These are phyloP conservation scores for Apotomis turbidana DNA, from an alignment of 2,888 invertebrate species.

Conservation along the genomic window DNA sequence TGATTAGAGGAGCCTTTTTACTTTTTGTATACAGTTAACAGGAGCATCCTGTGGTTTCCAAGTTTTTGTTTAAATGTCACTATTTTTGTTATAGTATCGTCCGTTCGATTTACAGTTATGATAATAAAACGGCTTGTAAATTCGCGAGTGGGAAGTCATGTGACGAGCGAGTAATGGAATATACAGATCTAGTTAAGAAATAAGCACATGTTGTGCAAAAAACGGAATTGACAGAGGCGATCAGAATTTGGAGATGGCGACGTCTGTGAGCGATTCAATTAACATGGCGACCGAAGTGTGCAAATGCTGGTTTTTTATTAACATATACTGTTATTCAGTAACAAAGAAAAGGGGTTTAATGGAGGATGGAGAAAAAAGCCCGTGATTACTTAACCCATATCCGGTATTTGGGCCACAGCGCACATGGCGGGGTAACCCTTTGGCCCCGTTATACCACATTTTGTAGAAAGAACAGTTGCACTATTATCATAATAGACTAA, in stretches of 20 bases:
- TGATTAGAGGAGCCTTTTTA: conserved; percentile 56
- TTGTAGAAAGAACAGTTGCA: conserved; percentile 74
- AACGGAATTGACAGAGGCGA: conserved; percentile 50
- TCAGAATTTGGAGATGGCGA: conserved; percentile 57
- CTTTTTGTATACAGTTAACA: conserved; percentile 56
- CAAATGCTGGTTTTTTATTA: conserved; percentile 67
- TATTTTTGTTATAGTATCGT: conserved; percentile 22
- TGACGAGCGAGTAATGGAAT: conserved; percentile 40
- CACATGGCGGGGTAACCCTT: conserved; percentile 81
- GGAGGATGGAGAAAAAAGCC: conserved; percentile 70
- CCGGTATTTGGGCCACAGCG: conserved; percentile 66
- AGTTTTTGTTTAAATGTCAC: conserved; percentile 40
- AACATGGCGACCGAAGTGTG: conserved; percentile 68
- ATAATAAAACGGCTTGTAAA: conserved; percentile 22
- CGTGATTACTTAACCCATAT: conserved; percentile 83
- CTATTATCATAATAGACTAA: conserved; percentile 67
- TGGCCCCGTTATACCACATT: conserved; percentile 78
- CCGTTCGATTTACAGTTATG: conserved; percentile 29
- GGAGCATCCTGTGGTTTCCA: conserved; percentile 63
- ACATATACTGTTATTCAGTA: conserved; percentile 68
- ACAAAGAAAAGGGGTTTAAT: conserved; percentile 75
- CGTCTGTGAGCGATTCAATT: conserved; percentile 68
- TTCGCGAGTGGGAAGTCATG: conserved; percentile 26
- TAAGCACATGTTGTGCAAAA: conserved; percentile 55
- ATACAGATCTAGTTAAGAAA: conserved; percentile 46